Evolutionary conservation across 1,140 invertebrate genomes (phyloP).

Genomic region (Zaprionus lachaisei): DNA sequence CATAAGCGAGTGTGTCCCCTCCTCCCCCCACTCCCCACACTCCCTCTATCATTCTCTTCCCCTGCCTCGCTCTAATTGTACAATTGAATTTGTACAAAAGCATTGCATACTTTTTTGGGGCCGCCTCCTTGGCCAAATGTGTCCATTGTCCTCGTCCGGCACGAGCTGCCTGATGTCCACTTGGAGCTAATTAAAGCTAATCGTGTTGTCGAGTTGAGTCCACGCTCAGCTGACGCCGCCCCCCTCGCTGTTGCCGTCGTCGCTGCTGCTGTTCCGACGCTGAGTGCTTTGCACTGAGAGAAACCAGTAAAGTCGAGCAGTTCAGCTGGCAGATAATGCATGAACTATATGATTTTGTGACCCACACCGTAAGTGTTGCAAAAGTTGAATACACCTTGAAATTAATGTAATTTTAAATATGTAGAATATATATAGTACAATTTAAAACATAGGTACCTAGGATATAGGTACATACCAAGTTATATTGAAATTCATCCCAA

Average conservation of each 20-base stretch:
- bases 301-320: not conserved
- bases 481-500: too few species aligned
- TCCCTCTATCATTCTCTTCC: not conserved
- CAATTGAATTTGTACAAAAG: constrained; percentile 40
- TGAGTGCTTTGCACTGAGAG: constrained; percentile 30
- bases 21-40: not conserved
- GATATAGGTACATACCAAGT: too few species aligned
- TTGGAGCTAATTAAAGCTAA: constrained; percentile 61
- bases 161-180: constrained; percentile 37
- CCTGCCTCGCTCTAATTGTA: constrained; percentile 9
- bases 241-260: not conserved
- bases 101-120: constrained; percentile 35
- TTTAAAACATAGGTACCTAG: too few species aligned
- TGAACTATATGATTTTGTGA: too few species aligned
- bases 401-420: too few species aligned
- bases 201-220: constrained; percentile 50
- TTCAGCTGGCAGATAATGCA: not conserved
- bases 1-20: constrained; percentile 2
- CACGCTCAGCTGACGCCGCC: constrained; percentile 11
- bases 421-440: too few species aligned
- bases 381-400: too few species aligned
- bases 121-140: constrained; percentile 32
- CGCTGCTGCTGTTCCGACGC: not conserved
- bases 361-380: too few species aligned
- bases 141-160: constrained; percentile 47